A percentile compares a stretch with the other conserved stretches of the same genome.
These are phyloP conservation scores for Phaenicophaeus curvirostris DNA, from an alignment of 2,797 vertebrate genomes.

Conservation along the genomic window DNA sequence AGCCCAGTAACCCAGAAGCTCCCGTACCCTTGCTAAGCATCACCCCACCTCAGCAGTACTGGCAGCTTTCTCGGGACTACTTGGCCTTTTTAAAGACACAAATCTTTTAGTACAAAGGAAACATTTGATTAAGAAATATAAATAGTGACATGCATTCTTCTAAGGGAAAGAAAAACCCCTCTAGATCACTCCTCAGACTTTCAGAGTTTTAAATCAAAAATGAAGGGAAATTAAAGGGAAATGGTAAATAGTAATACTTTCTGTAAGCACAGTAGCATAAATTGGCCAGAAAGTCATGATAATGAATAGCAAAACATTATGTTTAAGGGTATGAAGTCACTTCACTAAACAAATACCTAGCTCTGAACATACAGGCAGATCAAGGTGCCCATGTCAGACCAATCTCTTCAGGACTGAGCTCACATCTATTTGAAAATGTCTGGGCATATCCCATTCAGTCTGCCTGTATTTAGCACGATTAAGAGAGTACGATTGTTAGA, in stretches of 20 bases:
- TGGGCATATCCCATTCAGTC: neutral
- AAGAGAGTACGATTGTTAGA: neutral
- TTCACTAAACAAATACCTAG: neutral
- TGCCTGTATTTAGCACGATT: neutral
- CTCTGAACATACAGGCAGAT: fast-evolving
- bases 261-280: neutral
- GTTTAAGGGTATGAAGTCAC: neutral
- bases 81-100: neutral
- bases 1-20: neutral
- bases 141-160: neutral
- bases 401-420: neutral
- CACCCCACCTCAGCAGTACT: neutral
- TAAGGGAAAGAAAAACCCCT: neutral
- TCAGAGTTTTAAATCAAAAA: neutral
- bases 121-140: neutral
- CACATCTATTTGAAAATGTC: neutral
- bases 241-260: neutral
- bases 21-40: neutral
- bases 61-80: neutral
- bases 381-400: neutral
- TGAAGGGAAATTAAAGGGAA: neutral
- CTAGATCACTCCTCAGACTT: neutral
- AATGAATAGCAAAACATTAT: neutral
- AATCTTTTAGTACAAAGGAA: neutral
- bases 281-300: neutral